Base-by-base conservation (phyloP, 2,888 invertebrate genomes). In the Cataglyphis rosenhaueri region DNA sequence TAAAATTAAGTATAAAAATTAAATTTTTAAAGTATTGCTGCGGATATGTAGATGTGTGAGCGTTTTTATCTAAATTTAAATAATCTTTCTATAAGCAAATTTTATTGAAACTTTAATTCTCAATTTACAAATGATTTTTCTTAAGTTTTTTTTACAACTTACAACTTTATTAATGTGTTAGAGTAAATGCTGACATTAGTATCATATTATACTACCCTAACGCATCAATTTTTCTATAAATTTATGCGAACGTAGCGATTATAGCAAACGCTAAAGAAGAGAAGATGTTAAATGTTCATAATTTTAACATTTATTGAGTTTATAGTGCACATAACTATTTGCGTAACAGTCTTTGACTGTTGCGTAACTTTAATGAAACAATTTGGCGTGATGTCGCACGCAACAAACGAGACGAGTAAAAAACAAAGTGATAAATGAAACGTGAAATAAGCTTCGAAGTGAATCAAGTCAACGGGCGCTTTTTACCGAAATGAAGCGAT, bases 341-440 rank as follows among this genome's bases (percentile, higher is more conserved):
- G 59, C 71, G 71, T 79, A 70, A 78, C 55, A 12, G 57, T 78
- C 44, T 59, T 78, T 32, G 71, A 59, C 57, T 59, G 59, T 70
- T 70, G 78, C 70, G 70, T 70, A 70, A 70, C 57, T 78, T 78
- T 70, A 70, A 78, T 71, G 44, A 71, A 79, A 78, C 78, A 71
- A 78, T 78, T 78, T 57, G 59, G 59, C 71, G n/a, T 57, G 35
- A 59, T 59, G 71, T 79, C 59, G 71, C 59, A 61, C 68, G 70
- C 71, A 48, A 44, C 35, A 29, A 29, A 29, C 29, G 44, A 59
- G 44, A 59, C 41, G 70, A 35, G n/a, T 35, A 35, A 79, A 78
- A 59, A 71, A 68, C 76, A 55, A 68, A 57, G 35, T 61, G 71
- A 70, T 61, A 79, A 79, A 79, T 71, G 71, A 71, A 79, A 71